Base-by-base conservation (phyloP, 2,797 vertebrate genomes). In the Channa striata region DNA sequence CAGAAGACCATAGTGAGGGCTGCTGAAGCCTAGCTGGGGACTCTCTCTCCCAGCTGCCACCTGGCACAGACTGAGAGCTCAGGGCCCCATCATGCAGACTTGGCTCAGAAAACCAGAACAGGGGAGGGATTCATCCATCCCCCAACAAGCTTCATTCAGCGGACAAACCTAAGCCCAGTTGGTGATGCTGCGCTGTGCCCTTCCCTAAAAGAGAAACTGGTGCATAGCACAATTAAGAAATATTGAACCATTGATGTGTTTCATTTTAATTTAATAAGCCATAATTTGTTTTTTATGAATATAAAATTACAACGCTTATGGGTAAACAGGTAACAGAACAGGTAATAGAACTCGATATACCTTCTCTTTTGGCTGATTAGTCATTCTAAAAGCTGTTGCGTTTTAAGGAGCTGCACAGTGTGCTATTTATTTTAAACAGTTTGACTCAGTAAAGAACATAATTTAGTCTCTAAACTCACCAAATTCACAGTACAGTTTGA, bases 41-140 rank as follows among this genome's bases (percentile, higher is more conserved):
- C 84, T 79, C 68, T 81, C 79, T 88, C 84, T 91, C 91, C 91
- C 92, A 95, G 93, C 93, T 93, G 93, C 91, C 94, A 95, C 94
- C 94, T 95, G 94, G 93, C 93, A 91, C 87, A 74, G 83, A 74
- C 81, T 43, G 68, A 91, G 66, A 83, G 78, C 89, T 91, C 83
- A 83, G 80, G 77, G 83, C 89, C 80, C 89, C 89, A 72, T 86
- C 88, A 79, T 84, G 87, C 89, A 89, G 87, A 82, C 86, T 87
- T 90, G 90, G 91, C 90, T 86, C 83, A 83, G 87, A 78, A 89
- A 92, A 78, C 23, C 78, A 90, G 90, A 90, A 93, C 92, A 93
- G 91, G 89, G 87, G 82, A 91, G 85, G 90, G 91, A 93, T 93
- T 93, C 91, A 93, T 92, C 85, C 86, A 58, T 82, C 83, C 89